Conservation (phyloP, 2,797 vertebrate genomes). For the Pantherophis vulpinus region DNA sequence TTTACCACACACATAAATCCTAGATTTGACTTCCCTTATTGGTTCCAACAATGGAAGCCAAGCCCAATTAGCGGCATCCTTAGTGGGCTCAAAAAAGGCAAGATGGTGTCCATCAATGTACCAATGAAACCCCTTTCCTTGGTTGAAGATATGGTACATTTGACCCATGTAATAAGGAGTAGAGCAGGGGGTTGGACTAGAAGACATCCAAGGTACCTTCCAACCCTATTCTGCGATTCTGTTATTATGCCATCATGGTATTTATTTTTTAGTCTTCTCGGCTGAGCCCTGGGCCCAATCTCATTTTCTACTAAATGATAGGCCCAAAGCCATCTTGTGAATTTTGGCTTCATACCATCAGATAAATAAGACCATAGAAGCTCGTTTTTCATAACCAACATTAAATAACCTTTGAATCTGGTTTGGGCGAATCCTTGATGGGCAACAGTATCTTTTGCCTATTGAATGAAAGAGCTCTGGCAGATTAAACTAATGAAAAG, state of each 20-base stretch:
- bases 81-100: not conserved
- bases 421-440: not conserved
- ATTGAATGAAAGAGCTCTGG: not conserved
- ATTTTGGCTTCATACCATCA: not conserved
- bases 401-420: not conserved
- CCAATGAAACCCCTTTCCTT: not conserved
- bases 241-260: not conserved
- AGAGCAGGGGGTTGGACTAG: not conserved
- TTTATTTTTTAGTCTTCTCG: not conserved
- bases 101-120: not conserved
- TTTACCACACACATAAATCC: not conserved
- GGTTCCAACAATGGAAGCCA: not conserved
- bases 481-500: constrained; percentile 27
- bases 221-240: not conserved
- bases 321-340: not conserved
- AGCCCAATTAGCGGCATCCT: not conserved
- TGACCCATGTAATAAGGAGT: not conserved
- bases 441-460: not conserved
- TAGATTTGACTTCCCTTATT: not conserved
- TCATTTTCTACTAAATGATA: not conserved
- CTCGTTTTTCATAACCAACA: not conserved
- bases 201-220: not conserved
- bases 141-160: not conserved
- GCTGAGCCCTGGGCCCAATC: not conserved
- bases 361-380: not conserved